Evolutionary conservation across 2,113 vertebrate species (phyloP).

Genomic region (Narcine bancroftii): DNA sequence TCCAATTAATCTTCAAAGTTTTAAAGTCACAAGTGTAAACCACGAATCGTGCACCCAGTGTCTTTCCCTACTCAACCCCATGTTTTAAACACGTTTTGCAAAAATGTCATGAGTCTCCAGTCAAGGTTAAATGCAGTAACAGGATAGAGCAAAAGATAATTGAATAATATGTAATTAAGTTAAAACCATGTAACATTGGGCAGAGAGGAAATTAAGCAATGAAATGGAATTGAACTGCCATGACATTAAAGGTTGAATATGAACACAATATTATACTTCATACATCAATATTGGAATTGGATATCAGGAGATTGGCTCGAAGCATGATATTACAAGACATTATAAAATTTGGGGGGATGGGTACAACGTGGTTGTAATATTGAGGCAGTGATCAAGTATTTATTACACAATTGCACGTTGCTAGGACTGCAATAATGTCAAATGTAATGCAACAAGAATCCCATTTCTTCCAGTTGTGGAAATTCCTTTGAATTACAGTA

Average conservation of each 20-base stretch:
- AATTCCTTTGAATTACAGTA: slow-evolving; percentile 5
- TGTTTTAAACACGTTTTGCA: background rate
- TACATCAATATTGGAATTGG: background rate
- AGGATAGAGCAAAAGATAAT: background rate
- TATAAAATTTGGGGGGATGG: background rate
- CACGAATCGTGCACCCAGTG: background rate
- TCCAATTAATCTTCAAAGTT: background rate
- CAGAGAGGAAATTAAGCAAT: background rate
- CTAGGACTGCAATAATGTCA: background rate
- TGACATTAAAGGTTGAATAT: background rate
- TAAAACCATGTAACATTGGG: background rate
- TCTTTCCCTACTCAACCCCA: background rate
- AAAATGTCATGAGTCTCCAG: background rate
- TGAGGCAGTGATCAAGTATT: background rate
- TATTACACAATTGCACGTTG: background rate
- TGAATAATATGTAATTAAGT: background rate
- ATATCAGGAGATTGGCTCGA: background rate
- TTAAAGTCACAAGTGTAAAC: background rate
- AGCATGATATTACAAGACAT: background rate
- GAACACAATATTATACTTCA: background rate
- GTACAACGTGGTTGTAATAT: background rate
- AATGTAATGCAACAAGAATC: background rate
- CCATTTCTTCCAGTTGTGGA: background rate
- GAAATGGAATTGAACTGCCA: background rate
- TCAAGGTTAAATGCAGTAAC: background rate